phyloP scores from a whole-genome alignment of 2,888 invertebrate genomes.

The Zhengitettix transpicula region DNA sequence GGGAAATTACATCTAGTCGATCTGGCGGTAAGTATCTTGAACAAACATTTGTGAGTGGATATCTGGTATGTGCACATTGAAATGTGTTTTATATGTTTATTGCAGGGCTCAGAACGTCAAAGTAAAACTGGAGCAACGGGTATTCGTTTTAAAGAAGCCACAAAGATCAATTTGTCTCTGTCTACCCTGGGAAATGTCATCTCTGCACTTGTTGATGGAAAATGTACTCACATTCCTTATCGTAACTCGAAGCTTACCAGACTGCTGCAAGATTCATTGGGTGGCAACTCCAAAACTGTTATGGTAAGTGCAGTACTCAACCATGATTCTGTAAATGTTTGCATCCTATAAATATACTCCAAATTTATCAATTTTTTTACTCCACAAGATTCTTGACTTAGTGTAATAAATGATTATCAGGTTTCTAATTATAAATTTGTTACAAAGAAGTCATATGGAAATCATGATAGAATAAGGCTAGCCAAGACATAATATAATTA shows the following conservation, averaged over 20 bases:
- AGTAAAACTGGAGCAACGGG: slow-evolving; percentile 93
- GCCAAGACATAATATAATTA: too few relatives aligned
- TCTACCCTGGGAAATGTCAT: slow-evolving; percentile 97
- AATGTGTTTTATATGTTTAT: slow-evolving; percentile 5
- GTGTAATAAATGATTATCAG: too few relatives aligned
- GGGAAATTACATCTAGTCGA: slow-evolving; percentile 97
- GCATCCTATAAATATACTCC: too few relatives aligned
- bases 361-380: too few relatives aligned
- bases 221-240: slow-evolving; percentile 94
- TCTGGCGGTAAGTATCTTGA: slow-evolving; percentile 55
- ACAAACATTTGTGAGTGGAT: background rate
- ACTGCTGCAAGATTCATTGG: slow-evolving; percentile 87
- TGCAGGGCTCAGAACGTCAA: slow-evolving; percentile 88
- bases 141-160: slow-evolving; percentile 84
- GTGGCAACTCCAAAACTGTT: slow-evolving; percentile 89
- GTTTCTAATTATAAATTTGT: too few relatives aligned
- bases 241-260: slow-evolving; percentile 93
- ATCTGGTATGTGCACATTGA: background rate
- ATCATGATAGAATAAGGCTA: too few relatives aligned
- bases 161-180: slow-evolving; percentile 93
- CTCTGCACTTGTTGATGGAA: slow-evolving; percentile 93
- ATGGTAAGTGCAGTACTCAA: slow-evolving; percentile 42
- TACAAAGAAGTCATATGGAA: too few relatives aligned
- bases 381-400: background rate
- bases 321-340: background rate